phyloP scores from a whole-genome alignment of 2,113 vertebrate genomes.

The Argyrosomus japonicus region DNA sequence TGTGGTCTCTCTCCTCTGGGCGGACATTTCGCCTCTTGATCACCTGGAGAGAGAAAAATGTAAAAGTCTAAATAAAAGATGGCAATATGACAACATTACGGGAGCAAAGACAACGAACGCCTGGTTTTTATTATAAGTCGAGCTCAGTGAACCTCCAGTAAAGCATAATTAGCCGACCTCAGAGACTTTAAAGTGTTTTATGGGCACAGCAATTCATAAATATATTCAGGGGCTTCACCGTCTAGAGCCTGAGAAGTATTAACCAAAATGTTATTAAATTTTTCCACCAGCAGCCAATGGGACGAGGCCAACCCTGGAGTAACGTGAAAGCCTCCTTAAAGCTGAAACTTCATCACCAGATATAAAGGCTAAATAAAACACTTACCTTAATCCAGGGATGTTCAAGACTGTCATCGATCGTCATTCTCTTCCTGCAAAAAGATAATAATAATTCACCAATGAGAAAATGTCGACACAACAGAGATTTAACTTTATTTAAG shows the following conservation, averaged over 20 bases:
- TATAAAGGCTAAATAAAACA: neutral
- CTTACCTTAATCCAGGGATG: slow-evolving; percentile 98
- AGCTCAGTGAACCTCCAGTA: neutral
- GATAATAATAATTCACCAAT: slow-evolving; percentile 1
- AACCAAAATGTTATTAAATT: too few species aligned
- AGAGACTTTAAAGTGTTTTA: neutral
- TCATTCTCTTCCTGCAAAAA: slow-evolving; percentile 93
- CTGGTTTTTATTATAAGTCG: too few species aligned
- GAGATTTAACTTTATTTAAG: neutral
- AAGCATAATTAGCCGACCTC: neutral
- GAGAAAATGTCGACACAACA: slow-evolving; percentile 2
- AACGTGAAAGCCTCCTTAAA: too few species aligned
- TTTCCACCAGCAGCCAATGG: too few species aligned
- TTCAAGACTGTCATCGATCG: slow-evolving; percentile 93
- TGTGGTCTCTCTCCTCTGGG: slow-evolving; percentile 90
- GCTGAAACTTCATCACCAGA: neutral
- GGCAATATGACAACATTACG: too few species aligned
- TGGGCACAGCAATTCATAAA: neutral
- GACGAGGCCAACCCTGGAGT: neutral
- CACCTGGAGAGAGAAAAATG: slow-evolving; percentile 80
- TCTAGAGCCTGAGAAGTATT: neutral
- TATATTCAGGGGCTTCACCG: neutral
- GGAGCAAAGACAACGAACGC: too few species aligned
- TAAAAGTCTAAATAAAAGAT: neutral
- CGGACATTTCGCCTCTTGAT: slow-evolving; percentile 95